Conservation (phyloP, 2,113 vertebrate species). For the Uria lomvia region DNA sequence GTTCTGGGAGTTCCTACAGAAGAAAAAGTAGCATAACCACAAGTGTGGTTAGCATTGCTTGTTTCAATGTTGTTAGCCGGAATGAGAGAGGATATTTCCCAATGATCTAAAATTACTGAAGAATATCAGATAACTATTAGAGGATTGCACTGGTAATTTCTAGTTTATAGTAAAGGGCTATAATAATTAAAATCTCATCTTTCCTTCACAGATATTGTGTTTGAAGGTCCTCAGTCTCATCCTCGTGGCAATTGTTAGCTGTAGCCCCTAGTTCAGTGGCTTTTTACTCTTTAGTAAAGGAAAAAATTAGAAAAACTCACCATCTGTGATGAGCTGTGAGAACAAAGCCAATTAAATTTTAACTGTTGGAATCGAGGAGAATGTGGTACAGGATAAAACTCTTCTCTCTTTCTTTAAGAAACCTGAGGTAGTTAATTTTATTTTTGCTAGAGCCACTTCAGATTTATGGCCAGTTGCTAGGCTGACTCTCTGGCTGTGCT, state of each 20-base stretch:
- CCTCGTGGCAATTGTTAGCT: background rate
- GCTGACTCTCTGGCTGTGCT: background rate
- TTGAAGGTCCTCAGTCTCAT: background rate
- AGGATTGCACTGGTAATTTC: background rate
- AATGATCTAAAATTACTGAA: background rate
- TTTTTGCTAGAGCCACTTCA: background rate
- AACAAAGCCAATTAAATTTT: background rate
- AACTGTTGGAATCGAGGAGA: background rate
- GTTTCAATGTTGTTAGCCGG: background rate
- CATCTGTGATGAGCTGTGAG: background rate
- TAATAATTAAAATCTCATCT: slow-evolving; percentile 35
- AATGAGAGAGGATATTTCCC: background rate
- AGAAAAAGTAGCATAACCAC: background rate
- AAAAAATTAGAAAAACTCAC: background rate
- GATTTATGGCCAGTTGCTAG: background rate
- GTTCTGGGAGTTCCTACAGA: background rate
- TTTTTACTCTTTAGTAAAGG: background rate
- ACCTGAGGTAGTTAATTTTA: background rate
- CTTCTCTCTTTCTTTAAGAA: background rate
- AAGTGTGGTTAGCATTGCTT: background rate
- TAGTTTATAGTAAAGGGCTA: background rate
- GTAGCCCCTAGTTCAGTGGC: background rate
- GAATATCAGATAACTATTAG: background rate
- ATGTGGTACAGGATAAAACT: background rate
- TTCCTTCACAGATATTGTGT: background rate